These are phyloP conservation scores for Porphyrio hochstetteri DNA, from an alignment of 2,113 vertebrate genomes.

Conservation along the genomic window DNA sequence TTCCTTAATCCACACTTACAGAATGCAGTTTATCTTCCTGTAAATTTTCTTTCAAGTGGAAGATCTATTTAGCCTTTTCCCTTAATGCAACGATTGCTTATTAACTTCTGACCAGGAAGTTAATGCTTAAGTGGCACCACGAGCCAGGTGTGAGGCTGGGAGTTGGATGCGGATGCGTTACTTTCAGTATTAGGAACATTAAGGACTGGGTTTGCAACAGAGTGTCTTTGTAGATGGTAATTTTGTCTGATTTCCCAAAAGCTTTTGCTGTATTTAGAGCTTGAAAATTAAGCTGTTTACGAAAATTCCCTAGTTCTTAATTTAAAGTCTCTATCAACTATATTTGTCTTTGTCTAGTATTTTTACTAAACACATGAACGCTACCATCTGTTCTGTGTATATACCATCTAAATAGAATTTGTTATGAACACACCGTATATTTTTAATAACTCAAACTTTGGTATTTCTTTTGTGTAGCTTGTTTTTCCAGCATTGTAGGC, in stretches of 20 bases:
- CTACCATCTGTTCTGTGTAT: conserved; percentile 25
- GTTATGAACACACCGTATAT: not conserved
- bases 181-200: not conserved
- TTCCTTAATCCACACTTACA: not conserved
- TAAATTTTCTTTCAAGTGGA: not conserved
- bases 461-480: conserved; percentile 1
- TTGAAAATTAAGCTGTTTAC: conserved; percentile 22
- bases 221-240: not conserved
- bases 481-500: not conserved
- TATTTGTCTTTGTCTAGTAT: conserved; percentile 44
- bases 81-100: not conserved
- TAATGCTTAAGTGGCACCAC: not conserved
- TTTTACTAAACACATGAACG: not conserved
- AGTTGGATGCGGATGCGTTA: not conserved
- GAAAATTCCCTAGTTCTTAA: conserved; percentile 19
- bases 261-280: not conserved
- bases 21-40: not conserved
- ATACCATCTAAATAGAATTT: conserved; percentile 8
- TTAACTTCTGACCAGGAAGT: not conserved
- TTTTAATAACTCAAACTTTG: not conserved
- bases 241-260: conserved; percentile 10
- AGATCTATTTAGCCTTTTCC: not conserved
- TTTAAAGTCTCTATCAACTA: conserved; percentile 28
- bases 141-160: not conserved
- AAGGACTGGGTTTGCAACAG: not conserved